Evolutionary conservation across 2,888 invertebrate genomes (phyloP).

Genomic region (Cylindroiulus punctatus): DNA sequence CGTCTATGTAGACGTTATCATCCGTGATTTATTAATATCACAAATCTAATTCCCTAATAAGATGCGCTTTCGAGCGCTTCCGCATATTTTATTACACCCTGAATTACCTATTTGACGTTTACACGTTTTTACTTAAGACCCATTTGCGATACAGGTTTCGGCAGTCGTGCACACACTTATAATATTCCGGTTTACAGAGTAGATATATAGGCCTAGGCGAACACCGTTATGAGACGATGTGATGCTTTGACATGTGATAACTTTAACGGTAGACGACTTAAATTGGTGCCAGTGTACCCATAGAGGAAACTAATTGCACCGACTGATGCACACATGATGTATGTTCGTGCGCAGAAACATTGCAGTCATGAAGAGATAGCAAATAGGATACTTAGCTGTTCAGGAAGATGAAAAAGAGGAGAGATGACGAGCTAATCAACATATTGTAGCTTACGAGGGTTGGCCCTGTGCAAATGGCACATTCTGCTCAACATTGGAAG

Average conservation of each 20-base stretch:
- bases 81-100: constrained; percentile 33
- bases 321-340: constrained; percentile 36
- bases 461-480: neutral
- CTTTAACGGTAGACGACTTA: constrained; percentile 17
- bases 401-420: constrained; percentile 21
- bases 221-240: neutral
- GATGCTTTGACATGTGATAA: constrained; percentile 21
- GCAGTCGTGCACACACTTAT: neutral
- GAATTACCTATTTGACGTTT: constrained; percentile 45
- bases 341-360: constrained; percentile 14
- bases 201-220: neutral
- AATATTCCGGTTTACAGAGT: too few relatives aligned
- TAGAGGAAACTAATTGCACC: constrained; percentile 19
- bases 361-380: constrained; percentile 23
- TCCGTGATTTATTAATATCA: constrained; percentile 34
- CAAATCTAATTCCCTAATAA: constrained; percentile 40
- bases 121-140: constrained; percentile 43
- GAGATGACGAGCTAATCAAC: constrained; percentile 32
- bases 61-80: constrained; percentile 40
- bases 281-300: constrained; percentile 28
- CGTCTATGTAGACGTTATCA: neutral
- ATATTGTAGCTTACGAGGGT: neutral
- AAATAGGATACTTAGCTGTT: constrained; percentile 37
- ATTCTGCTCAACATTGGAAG: constrained; percentile 6
- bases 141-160: constrained; percentile 28